A percentile compares a stretch with the other conserved stretches of the same genome.
Conservation (phyloP, 2,113 vertebrate genomes). For the Sphaerodactylus townsendi region DNA sequence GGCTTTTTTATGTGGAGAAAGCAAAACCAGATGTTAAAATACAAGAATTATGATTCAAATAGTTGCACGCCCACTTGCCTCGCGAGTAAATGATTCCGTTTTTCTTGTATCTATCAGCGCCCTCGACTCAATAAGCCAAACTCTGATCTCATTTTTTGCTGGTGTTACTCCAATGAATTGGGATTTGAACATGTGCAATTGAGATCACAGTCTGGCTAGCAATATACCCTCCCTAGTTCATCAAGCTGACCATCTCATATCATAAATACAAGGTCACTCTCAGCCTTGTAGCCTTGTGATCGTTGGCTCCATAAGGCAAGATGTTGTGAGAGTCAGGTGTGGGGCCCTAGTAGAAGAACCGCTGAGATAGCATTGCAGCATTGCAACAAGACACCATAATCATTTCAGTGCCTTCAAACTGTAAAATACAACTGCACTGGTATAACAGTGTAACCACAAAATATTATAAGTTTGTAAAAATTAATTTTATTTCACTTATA, state of each 20-base stretch:
- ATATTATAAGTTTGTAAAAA: no score
- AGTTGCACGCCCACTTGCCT: neutral
- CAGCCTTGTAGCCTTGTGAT: fast-evolving
- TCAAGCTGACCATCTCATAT: neutral
- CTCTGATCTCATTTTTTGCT: neutral
- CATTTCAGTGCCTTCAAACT: neutral
- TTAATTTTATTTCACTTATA: no score
- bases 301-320: neutral
- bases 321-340: neutral
- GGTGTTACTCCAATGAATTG: conserved; percentile 15
- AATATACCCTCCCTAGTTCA: neutral
- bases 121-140: conserved; percentile 29
- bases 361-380: neutral
- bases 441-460: neutral
- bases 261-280: neutral
- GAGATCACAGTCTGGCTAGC: conserved; percentile 26
- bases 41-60: conserved; percentile 33
- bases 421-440: neutral
- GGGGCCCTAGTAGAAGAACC: neutral
- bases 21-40: conserved; percentile 60
- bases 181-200: conserved; percentile 39
- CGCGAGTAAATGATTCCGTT: conserved; percentile 35
- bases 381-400: neutral
- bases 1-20: conserved; percentile 42
- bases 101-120: conserved; percentile 34